phyloP scores from a whole-genome alignment of 2,888 invertebrate genomes.

The Tetranychus truncatus region DNA sequence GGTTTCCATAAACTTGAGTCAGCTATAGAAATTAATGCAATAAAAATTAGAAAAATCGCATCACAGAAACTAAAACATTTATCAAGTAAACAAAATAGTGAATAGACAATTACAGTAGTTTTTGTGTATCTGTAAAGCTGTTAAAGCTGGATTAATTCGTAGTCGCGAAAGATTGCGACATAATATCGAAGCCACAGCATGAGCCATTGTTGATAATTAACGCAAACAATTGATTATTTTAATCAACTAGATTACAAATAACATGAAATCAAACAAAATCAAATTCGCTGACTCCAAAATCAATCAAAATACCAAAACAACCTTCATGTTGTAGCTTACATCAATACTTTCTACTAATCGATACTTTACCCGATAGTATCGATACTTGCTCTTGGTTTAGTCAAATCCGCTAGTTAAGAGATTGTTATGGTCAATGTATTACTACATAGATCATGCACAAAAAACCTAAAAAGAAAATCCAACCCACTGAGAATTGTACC shows the following conservation, averaged over 20 bases:
- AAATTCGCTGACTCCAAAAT: no score
- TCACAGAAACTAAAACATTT: neutral
- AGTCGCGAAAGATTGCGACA: neutral
- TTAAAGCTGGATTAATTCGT: neutral
- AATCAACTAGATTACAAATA: neutral
- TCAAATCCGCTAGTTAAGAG: no score
- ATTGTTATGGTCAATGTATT: no score
- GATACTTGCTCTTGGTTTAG: no score
- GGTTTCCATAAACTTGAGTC: conserved; percentile 45
- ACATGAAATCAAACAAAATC: no score
- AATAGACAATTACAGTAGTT: neutral
- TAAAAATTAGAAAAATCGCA: neutral
- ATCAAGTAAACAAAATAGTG: neutral
- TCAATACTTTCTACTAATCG: no score
- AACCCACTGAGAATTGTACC: no score
- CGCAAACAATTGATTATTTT: neutral
- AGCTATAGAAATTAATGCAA: conserved; percentile 21
- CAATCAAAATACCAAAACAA: no score
- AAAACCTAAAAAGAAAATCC: no score
- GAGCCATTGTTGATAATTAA: neutral
- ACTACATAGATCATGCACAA: no score
- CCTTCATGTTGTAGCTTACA: no score
- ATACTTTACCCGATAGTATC: no score
- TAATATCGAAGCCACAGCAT: neutral
- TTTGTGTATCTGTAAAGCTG: neutral